Evolutionary conservation across 2,797 vertebrate species (phyloP).

Genomic region (Tenualosa thibaudeaui): DNA sequence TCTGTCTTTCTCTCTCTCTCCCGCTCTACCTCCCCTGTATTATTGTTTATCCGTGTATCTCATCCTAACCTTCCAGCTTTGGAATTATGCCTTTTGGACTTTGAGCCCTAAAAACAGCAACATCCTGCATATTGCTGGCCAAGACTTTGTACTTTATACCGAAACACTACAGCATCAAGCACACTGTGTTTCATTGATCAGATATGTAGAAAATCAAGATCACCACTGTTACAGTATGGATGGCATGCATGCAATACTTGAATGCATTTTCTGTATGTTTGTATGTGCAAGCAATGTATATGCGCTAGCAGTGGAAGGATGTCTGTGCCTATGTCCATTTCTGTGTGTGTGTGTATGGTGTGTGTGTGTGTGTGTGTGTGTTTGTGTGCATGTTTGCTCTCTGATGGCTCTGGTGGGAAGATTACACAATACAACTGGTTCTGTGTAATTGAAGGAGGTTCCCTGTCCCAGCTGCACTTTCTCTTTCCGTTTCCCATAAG

Average conservation of each 20-base stretch:
- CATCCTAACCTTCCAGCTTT: neutral
- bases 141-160: neutral
- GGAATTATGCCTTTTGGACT: neutral
- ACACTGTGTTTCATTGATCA: neutral
- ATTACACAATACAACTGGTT: constrained; percentile 53
- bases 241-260: neutral
- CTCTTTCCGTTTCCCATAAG: constrained; percentile 51
- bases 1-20: neutral
- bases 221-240: neutral
- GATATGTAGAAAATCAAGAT: neutral
- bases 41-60: neutral
- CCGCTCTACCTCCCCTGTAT: neutral
- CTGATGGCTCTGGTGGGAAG: constrained; percentile 45
- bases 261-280: neutral
- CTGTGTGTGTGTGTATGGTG: constrained; percentile 17
- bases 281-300: neutral
- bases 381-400: constrained; percentile 10
- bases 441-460: constrained; percentile 45
- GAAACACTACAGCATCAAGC: neutral
- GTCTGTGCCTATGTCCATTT: neutral
- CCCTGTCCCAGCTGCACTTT: constrained; percentile 40
- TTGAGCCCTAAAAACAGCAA: neutral
- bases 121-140: neutral
- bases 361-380: constrained; percentile 21
- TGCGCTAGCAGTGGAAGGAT: neutral